Percentiles rank a stretch among this genome's conserved stretches.
Evolutionary conservation across 1,140 invertebrate species (phyloP).

Genomic region (Neodiprion lecontei): DNA sequence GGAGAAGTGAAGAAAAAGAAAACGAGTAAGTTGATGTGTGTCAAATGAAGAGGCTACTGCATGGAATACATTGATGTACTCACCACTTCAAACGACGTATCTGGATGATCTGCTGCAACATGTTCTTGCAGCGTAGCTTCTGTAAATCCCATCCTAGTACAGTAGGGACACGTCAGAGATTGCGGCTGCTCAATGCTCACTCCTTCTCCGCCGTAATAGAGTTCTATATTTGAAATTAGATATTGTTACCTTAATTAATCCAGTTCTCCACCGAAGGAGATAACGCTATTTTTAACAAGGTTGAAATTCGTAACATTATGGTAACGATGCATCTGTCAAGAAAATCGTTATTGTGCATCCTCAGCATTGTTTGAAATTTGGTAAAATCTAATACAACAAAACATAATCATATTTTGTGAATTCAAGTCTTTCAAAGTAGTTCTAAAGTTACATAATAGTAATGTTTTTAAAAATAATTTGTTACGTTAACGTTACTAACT

Average conservation of each 20-base stretch:
- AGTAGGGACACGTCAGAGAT: constrained; percentile 96
- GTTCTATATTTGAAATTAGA: constrained; percentile 68
- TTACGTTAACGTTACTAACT: no score
- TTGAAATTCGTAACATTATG: background rate
- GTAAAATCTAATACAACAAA: no score
- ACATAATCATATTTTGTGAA: no score
- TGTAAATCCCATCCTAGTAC: constrained; percentile 94
- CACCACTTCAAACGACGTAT: constrained; percentile 87
- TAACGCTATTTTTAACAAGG: constrained; percentile 14
- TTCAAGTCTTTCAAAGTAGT: no score
- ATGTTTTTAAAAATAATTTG: no score
- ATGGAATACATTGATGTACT: constrained; percentile 41
- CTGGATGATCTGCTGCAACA: constrained; percentile 86
- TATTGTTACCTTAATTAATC: constrained; percentile 10
- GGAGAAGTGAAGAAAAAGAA: background rate
- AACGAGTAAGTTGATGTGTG: background rate
- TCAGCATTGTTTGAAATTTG: no score
- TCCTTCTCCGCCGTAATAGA: constrained; percentile 95
- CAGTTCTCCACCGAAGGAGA: background rate
- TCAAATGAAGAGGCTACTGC: no score
- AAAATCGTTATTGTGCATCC: no score
- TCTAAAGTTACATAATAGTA: no score
- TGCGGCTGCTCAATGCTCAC: constrained; percentile 89
- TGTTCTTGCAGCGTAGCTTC: constrained; percentile 92
- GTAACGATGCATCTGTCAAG: no score